phyloP scores from a whole-genome alignment of 2,888 invertebrate genomes.

The Pachycephus smyrnensis region DNA sequence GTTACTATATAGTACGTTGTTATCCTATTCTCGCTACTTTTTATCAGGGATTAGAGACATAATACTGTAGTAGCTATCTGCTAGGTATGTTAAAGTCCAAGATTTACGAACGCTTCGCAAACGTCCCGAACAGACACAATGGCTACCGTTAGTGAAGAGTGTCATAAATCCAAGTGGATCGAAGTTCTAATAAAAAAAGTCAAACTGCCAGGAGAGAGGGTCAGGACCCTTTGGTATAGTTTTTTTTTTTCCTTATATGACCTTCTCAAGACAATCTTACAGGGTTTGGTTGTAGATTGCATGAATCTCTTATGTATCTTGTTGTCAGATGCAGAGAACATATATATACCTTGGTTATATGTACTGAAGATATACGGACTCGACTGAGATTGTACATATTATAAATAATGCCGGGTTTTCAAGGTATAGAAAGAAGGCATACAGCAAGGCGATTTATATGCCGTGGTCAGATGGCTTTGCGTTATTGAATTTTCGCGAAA shows the following conservation, averaged over 20 bases:
- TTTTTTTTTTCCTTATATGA: not conserved
- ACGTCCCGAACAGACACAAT: not conserved
- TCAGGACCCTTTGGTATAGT: not conserved
- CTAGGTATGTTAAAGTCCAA: not conserved
- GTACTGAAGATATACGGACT: not conserved
- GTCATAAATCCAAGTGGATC: not conserved
- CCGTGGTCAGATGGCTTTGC: not conserved
- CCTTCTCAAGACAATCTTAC: not conserved
- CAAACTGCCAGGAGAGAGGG: not conserved
- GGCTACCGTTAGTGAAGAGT: not conserved
- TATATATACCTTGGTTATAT: not conserved
- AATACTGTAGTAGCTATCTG: not conserved
- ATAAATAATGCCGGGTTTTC: not conserved
- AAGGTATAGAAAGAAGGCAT: not conserved
- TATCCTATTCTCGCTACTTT: not conserved
- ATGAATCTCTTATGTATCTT: not conserved
- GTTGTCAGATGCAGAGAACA: not conserved
- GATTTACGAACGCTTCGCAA: not conserved
- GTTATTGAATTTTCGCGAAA: not conserved
- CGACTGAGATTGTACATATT: not conserved
- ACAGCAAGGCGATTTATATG: not conserved
- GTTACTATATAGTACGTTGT: not conserved
- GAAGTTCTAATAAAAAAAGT: not conserved
- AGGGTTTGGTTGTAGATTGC: not conserved
- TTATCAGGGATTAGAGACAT: not conserved